Percentiles rank a stretch among this genome's conserved stretches.
These are phyloP conservation scores for Drosophila nigrodunni DNA, from an alignment of 1,140 invertebrate species.

Conservation along the genomic window DNA sequence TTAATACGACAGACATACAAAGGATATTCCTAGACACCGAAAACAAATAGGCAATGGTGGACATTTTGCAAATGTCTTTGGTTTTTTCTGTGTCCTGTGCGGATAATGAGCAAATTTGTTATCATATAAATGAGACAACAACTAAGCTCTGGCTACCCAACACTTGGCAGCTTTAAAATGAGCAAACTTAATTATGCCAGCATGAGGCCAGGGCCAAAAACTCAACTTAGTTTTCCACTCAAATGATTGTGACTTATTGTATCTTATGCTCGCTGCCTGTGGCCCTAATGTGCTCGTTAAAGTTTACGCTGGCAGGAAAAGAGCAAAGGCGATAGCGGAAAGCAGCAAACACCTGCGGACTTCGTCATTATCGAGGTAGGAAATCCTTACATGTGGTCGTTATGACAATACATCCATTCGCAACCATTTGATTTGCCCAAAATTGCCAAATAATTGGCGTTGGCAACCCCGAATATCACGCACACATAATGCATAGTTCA, in stretches of 20 bases:
- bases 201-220: not conserved
- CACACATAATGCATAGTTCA: not conserved
- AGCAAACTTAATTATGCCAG: conserved; percentile 65
- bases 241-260: conserved; percentile 56
- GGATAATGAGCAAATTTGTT: conserved; percentile 80
- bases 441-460: conserved; percentile 77
- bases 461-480: conserved; percentile 28
- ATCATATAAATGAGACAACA: conserved; percentile 69
- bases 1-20: conserved; percentile 52
- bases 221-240: conserved; percentile 25
- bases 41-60: conserved; percentile 52
- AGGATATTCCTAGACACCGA: conserved; percentile 3
- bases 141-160: conserved; percentile 58
- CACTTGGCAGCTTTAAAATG: conserved; percentile 77
- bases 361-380: not conserved
- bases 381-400: conserved; percentile 78
- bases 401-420: conserved; percentile 70
- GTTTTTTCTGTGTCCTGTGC: conserved; percentile 48
- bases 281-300: conserved; percentile 77
- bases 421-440: conserved; percentile 65
- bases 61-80: conserved; percentile 78
- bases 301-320: conserved; percentile 81
- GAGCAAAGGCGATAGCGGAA: conserved; percentile 39
- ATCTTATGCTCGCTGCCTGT: conserved; percentile 12
- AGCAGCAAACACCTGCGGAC: conserved; percentile 55